Evolutionary conservation across 2,888 invertebrate genomes (phyloP).

Genomic region (Embidobia sp.): DNA sequence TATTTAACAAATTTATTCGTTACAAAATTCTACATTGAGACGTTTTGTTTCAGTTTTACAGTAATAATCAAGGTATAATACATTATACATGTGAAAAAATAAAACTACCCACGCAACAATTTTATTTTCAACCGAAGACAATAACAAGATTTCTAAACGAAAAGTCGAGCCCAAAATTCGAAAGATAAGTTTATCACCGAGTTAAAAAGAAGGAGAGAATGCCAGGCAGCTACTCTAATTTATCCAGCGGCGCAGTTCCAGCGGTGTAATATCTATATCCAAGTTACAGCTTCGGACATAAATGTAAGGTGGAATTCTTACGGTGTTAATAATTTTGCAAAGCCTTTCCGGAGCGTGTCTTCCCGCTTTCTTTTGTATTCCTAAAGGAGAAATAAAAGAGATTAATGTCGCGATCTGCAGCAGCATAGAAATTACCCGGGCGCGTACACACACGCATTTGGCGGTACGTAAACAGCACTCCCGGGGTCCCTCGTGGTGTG

Average conservation of each 20-base stretch:
- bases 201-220: no score
- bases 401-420: constrained; percentile 62
- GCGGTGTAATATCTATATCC: constrained; percentile 11
- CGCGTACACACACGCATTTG: constrained; percentile 37
- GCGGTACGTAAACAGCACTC: constrained; percentile 50
- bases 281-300: constrained; percentile 22
- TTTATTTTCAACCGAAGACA: no score
- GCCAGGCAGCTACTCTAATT: no score
- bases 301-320: constrained; percentile 36
- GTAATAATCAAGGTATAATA: no score
- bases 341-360: constrained; percentile 40
- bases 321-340: constrained; percentile 56
- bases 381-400: constrained; percentile 63
- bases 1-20: no score
- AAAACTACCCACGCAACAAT: no score
- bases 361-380: constrained; percentile 57
- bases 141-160: no score
- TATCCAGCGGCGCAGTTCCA: background rate
- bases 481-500: constrained; percentile 52
- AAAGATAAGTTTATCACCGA: no score
- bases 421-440: constrained; percentile 56
- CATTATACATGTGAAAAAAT: no score
- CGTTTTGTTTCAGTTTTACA: no score
- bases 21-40: no score
- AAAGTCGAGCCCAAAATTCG: no score